Conservation (phyloP, 2,797 vertebrate species). For the Sitta carolinensis region DNA sequence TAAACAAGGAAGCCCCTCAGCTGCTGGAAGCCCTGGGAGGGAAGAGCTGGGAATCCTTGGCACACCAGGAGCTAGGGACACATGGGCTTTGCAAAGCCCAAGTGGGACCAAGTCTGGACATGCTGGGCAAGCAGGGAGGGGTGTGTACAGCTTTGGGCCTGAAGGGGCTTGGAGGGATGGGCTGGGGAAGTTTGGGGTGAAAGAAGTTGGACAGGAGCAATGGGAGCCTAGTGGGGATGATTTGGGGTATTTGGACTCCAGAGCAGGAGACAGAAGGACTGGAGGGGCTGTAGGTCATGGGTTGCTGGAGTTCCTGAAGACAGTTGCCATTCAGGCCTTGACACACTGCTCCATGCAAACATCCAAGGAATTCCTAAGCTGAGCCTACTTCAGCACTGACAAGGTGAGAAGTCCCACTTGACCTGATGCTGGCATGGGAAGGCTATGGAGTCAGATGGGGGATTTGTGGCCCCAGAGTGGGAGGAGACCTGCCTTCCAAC, state of each 20-base stretch:
- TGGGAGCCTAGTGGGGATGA: background rate
- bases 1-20: background rate
- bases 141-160: background rate
- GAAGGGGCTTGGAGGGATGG: background rate
- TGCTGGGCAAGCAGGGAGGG: background rate
- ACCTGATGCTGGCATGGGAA: background rate
- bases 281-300: background rate
- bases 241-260: background rate
- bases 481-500: background rate
- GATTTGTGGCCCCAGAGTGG: background rate
- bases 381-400: background rate
- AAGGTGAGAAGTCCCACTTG: fast-evolving
- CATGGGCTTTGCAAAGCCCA: background rate
- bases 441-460: background rate
- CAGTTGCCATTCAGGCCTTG: too few relatives aligned
- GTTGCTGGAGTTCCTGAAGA: background rate
- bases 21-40: background rate
- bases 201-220: background rate
- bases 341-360: fast-evolving
- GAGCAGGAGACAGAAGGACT: background rate
- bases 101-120: background rate
- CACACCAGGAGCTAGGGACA: fast-evolving
- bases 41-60: background rate
- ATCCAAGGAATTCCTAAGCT: background rate
- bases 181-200: fast-evolving